Evolutionary conservation across 1,140 invertebrate species (phyloP).

Genomic region (Coboldia fuscipes): DNA sequence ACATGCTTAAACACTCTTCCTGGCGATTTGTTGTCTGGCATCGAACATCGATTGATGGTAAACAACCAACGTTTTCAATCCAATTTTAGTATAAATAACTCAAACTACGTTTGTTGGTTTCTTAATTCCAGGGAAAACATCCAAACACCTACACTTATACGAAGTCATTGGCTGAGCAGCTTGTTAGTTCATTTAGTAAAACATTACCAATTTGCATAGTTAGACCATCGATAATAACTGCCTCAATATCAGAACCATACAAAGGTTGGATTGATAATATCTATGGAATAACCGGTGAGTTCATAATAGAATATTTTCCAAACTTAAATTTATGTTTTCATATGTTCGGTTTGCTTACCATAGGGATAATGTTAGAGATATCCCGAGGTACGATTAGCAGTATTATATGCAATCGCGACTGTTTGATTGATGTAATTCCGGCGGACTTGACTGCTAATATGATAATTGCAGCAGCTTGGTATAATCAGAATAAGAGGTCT

Average conservation of each 20-base stretch:
- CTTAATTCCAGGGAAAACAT: constrained; percentile 41
- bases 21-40: constrained; percentile 29
- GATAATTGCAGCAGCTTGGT: constrained; percentile 65
- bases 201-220: constrained; percentile 70
- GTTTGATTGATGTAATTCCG: constrained; percentile 68
- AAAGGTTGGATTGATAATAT: constrained; percentile 91
- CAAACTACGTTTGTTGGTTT: too few species aligned
- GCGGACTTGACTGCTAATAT: constrained; percentile 80
- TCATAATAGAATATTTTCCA: not conserved
- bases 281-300: constrained; percentile 52
- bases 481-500: constrained; percentile 16
- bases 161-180: constrained; percentile 62
- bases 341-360: too few species aligned
- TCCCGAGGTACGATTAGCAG: constrained; percentile 68
- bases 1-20: constrained; percentile 33
- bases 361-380: constrained; percentile 63
- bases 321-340: not conserved
- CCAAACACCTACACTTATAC: constrained; percentile 80
- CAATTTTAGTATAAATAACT: too few species aligned
- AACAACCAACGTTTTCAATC: too few species aligned
- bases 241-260: constrained; percentile 49
- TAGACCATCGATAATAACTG: constrained; percentile 75
- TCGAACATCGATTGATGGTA: constrained; percentile 29
- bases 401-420: constrained; percentile 48
- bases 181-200: constrained; percentile 35